phyloP scores from a whole-genome alignment of 2,113 vertebrate genomes.

The Albula goreensis region DNA sequence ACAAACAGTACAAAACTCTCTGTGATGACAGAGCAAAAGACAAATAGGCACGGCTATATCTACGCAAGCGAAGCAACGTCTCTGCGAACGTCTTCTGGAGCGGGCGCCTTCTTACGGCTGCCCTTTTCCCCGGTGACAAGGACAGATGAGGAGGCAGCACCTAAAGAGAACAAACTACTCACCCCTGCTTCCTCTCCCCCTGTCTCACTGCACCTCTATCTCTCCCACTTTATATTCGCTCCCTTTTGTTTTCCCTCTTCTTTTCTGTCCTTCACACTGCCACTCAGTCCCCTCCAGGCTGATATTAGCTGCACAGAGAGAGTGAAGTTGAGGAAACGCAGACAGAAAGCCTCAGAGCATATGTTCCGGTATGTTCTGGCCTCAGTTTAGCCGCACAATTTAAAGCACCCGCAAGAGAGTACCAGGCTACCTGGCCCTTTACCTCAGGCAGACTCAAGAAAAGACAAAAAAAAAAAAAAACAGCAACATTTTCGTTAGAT shows the following conservation, averaged over 20 bases:
- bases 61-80: too few relatives aligned
- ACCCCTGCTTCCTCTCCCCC: background rate
- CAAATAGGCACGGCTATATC: background rate
- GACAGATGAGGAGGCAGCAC: background rate
- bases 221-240: background rate
- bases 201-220: background rate
- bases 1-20: too few relatives aligned
- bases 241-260: background rate
- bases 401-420: background rate
- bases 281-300: background rate
- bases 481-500: too few relatives aligned
- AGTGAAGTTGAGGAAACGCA: conserved; percentile 3
- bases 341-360: conserved; percentile 8
- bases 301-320: background rate
- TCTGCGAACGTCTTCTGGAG: too few relatives aligned
- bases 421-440: background rate
- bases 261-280: background rate
- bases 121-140: background rate
- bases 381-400: background rate
- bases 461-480: background rate
- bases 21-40: background rate
- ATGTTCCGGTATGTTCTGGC: background rate
- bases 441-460: background rate
- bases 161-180: background rate
- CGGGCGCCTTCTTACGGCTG: background rate